A percentile compares a stretch with the other conserved stretches of the same genome.
Conservation (phyloP, 2,797 vertebrate species). For the Cichlasoma orientale region DNA sequence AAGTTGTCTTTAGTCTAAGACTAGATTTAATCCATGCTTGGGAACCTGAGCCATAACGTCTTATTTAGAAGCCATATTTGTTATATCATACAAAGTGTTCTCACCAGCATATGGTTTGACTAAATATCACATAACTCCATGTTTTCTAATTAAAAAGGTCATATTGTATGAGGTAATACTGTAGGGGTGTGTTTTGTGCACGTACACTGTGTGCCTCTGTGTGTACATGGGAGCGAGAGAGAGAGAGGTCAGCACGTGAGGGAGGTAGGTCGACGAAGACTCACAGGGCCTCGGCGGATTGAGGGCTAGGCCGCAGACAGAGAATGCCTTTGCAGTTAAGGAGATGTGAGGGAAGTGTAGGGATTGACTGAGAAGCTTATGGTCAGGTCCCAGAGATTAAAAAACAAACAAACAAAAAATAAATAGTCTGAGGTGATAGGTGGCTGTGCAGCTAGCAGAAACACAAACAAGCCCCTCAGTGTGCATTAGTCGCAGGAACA, state of each 20-base stretch:
- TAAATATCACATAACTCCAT: constrained; percentile 10
- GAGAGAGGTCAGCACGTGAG: constrained; percentile 6
- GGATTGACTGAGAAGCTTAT: constrained; percentile 13
- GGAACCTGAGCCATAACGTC: background rate
- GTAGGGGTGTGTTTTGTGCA: constrained; percentile 17
- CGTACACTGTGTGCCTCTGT: constrained; percentile 22
- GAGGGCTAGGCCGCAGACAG: constrained; percentile 2
- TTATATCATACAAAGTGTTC: constrained; percentile 17
- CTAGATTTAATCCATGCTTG: background rate
- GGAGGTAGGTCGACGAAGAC: constrained; percentile 61
- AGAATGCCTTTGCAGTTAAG: background rate
- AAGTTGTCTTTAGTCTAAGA: background rate
- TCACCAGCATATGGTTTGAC: background rate
- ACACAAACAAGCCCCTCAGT: constrained; percentile 18
- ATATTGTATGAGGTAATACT: constrained; percentile 61
- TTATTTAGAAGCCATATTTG: background rate
- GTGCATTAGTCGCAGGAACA: constrained; percentile 29
- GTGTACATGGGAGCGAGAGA: constrained; percentile 14
- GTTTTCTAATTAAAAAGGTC: constrained; percentile 6
- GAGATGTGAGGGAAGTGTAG: background rate
- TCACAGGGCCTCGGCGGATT: constrained; percentile 23
- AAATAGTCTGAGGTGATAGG: background rate
- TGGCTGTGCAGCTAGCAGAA: background rate
- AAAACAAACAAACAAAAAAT: background rate
- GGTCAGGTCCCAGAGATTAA: constrained; percentile 28